Base-by-base conservation (phyloP, 2,888 invertebrate species). In the Melinopterus prodromus region DNA sequence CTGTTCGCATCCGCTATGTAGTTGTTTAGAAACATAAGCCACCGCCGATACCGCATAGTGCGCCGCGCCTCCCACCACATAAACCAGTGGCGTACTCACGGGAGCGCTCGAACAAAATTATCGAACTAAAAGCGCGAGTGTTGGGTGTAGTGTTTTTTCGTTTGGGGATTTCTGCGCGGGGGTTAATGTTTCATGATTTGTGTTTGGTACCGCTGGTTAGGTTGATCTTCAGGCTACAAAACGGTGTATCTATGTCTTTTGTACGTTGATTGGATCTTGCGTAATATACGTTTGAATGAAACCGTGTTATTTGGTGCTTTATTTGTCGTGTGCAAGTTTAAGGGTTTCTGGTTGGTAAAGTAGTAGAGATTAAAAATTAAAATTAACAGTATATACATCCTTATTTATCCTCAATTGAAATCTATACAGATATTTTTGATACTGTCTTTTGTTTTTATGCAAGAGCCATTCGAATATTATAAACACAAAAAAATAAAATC, bases 1-100 rank as follows among this genome's bases (percentile, higher is more conserved):
- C 53, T 53, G 53, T 7, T 12, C 53, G 7, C 5, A 53, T 53
- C 53, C 53, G 53, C 53, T 53, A 53, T 53, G 12, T 53, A 53
- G 53, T 53, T 53, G 53, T 53, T 53, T 53, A 53, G 53, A 53
- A 53, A 53, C 53, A 53, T 53, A 53, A 53, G 53, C 53, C 53
- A 53, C 53, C 53, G 53, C 53, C 53, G 53, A 12, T 26, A 53
- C 53, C 53, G 53, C 53, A 53, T 53, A 53, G 53, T 53, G 53
- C 53, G 53, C 53, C 53, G 53, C 5, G 9, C 12, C 53, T 12
- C 53, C 53, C 53, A 53, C 53, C 53, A 7, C 9, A 7, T 1
- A 53, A 7, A 53, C 53, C 53, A 53, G 53, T 9, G 53, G 53
- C 53, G 53, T 53, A 53, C 53, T 53, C 53, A 0, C 5, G 53